phyloP scores from a whole-genome alignment of 2,888 invertebrate species.

The Dicyrtoma fusca region DNA sequence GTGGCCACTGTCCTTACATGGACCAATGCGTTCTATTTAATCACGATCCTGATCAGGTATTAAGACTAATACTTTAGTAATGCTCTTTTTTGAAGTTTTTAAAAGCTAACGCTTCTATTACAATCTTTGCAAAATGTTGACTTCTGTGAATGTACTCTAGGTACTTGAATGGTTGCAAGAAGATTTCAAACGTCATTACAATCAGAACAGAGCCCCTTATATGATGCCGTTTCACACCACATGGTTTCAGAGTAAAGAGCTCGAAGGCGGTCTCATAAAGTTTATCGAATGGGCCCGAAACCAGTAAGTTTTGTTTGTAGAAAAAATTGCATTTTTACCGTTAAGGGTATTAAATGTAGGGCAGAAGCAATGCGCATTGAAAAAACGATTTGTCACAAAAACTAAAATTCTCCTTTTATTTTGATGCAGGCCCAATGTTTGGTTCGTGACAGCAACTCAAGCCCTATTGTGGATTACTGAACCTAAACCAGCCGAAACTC shows the following conservation, averaged over 20 bases:
- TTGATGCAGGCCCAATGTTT: slow-evolving; percentile 76
- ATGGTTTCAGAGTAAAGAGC: slow-evolving; percentile 89
- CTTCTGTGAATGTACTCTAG: slow-evolving; percentile 40
- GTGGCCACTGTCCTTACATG: slow-evolving; percentile 88
- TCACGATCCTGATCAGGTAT: slow-evolving; percentile 70
- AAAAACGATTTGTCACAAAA: not conserved
- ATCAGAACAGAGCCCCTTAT: slow-evolving; percentile 85
- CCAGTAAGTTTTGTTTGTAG: slow-evolving; percentile 64
- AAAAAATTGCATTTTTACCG: not conserved
- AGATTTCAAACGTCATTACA: slow-evolving; percentile 82
- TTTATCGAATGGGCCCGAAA: slow-evolving; percentile 80
- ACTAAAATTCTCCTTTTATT: not conserved
- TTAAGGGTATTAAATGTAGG: too few relatives aligned
- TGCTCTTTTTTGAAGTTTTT: not conserved
- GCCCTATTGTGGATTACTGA: slow-evolving; percentile 90
- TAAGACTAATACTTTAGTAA: not conserved
- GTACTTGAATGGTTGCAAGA: slow-evolving; percentile 82
- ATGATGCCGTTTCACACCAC: slow-evolving; percentile 97
- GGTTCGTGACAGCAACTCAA: slow-evolving; percentile 84
- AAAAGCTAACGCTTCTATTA: not conserved
- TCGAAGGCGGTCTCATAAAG: slow-evolving; percentile 80
- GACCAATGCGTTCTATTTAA: slow-evolving; percentile 91
- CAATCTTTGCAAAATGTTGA: not conserved
- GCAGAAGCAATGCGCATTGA: too few relatives aligned
- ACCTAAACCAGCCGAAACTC: slow-evolving; percentile 71